Percentiles rank a stretch among this genome's conserved stretches.
These are phyloP conservation scores for Tympanoctomys barrerae DNA, from an alignment of 2,797 vertebrate species.

Conservation along the genomic window DNA sequence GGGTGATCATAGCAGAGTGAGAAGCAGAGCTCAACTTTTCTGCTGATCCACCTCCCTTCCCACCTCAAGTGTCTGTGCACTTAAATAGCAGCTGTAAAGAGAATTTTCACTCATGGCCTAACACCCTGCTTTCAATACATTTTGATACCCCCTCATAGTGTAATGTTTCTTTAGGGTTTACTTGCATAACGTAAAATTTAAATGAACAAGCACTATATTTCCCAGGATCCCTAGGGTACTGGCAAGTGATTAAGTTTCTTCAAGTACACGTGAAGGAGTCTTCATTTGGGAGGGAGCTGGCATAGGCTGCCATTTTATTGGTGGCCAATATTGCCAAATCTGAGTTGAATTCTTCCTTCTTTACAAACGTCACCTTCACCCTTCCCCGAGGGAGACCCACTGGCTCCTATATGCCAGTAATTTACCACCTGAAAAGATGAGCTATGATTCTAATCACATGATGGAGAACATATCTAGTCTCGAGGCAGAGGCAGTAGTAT, in stretches of 20 bases:
- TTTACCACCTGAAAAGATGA: neutral
- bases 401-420: neutral
- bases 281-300: neutral
- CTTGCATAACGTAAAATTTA: neutral
- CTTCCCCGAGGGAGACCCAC: neutral
- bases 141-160: neutral
- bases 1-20: neutral
- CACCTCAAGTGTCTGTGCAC: neutral
- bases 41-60: neutral
- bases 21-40: neutral
- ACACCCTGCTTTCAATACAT: neutral
- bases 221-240: neutral
- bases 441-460: neutral
- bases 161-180: neutral
- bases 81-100: neutral
- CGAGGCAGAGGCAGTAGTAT: neutral
- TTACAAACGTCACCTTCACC: neutral
- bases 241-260: neutral
- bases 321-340: neutral
- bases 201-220: neutral
- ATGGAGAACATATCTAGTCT: neutral
- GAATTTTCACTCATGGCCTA: neutral
- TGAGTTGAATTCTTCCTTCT: neutral
- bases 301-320: neutral
- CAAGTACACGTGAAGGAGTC: neutral